phyloP scores from a whole-genome alignment of 2,888 invertebrate genomes.

The Rotaria sp. region DNA sequence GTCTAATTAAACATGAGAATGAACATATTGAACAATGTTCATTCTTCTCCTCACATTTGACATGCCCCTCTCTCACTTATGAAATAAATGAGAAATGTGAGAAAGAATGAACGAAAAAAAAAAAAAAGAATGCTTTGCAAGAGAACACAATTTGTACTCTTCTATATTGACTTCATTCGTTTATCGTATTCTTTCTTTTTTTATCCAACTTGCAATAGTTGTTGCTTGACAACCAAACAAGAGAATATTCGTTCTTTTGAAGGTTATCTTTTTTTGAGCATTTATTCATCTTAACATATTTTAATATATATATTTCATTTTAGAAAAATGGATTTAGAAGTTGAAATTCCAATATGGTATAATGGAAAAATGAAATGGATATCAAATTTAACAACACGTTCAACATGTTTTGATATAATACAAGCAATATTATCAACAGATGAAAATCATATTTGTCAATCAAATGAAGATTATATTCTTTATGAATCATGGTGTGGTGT shows the following conservation, averaged over 20 bases:
- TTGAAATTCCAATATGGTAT: conserved; percentile 24
- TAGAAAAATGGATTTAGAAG: conserved; percentile 17
- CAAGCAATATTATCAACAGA: neutral
- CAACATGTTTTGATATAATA: neutral
- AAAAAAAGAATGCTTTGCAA: neutral
- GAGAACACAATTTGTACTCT: neutral
- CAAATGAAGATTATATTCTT: neutral
- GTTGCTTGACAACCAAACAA: neutral
- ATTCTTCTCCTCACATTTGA: neutral
- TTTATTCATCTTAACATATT: neutral
- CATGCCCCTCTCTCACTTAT: neutral
- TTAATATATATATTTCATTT: neutral
- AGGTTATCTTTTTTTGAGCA: neutral
- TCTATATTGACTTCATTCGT: neutral
- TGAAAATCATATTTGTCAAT: neutral
- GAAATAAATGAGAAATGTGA: neutral
- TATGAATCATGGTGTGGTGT: conserved; percentile 28
- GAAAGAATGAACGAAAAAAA: neutral
- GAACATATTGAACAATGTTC: neutral
- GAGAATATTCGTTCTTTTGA: neutral
- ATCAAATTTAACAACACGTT: conserved; percentile 14
- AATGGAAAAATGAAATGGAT: conserved; percentile 28
- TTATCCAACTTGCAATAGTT: neutral
- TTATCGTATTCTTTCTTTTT: neutral
- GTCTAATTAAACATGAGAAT: neutral